Evolutionary conservation across 1,140 invertebrate genomes (phyloP).

Genomic region (Dufourea novaeangliae): DNA sequence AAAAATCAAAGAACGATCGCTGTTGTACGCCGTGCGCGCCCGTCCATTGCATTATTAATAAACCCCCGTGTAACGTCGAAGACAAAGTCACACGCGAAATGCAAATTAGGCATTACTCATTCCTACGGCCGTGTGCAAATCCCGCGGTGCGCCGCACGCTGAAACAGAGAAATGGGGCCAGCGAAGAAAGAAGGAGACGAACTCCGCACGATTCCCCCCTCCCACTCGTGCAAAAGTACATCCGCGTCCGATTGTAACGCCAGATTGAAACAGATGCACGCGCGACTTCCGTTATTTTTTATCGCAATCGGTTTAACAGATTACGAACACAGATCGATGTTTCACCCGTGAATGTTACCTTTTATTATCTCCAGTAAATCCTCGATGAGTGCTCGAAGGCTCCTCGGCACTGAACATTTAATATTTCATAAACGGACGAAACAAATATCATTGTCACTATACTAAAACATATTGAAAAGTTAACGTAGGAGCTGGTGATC

Average conservation of each 20-base stretch:
- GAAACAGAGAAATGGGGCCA: conserved; percentile 26
- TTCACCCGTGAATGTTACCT: no score
- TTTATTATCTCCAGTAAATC: no score
- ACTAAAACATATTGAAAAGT: no score
- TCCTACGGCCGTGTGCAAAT: conserved; percentile 59
- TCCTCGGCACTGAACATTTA: no score
- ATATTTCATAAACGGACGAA: no score
- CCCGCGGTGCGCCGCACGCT: conserved; percentile 9
- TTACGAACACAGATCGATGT: no score
- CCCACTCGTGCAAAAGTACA: no score
- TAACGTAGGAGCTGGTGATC: no score
- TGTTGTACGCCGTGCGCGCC: neutral
- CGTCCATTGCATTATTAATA: conserved; percentile 72
- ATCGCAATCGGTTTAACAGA: neutral
- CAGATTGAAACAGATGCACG: neutral
- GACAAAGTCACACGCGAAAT: conserved; percentile 71
- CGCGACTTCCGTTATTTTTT: neutral
- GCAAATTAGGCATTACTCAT: conserved; percentile 72
- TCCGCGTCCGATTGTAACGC: neutral
- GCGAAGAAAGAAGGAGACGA: neutral
- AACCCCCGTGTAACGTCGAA: conserved; percentile 63
- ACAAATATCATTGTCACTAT: no score
- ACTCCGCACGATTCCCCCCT: neutral
- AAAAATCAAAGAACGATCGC: neutral
- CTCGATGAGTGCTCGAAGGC: no score